Conservation (phyloP, 1,140 invertebrate species). For the Pentalonia nigronervosa region DNA sequence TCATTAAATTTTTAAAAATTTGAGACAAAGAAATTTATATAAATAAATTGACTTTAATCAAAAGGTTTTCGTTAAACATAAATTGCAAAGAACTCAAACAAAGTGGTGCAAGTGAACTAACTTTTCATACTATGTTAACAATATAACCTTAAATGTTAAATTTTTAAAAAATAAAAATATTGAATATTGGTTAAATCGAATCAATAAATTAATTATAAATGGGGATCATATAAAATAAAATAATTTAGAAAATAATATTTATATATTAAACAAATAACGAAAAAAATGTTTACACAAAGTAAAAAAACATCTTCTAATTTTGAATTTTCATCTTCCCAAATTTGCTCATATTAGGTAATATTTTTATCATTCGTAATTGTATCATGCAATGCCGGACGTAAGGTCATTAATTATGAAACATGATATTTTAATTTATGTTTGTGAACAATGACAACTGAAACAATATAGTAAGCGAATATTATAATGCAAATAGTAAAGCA, state of each 20-base stretch:
- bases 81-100: neutral
- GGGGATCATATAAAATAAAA: neutral
- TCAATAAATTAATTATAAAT: neutral
- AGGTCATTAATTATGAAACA: too few relatives aligned
- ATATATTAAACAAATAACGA: neutral
- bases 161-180: neutral
- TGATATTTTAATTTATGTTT: too few relatives aligned
- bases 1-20: neutral
- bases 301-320: neutral
- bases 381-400: too few relatives aligned
- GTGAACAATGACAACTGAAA: too few relatives aligned
- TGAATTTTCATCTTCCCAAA: neutral
- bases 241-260: neutral
- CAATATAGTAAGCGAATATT: too few relatives aligned
- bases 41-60: neutral
- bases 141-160: neutral
- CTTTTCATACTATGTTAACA: neutral
- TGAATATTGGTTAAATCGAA: neutral
- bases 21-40: neutral
- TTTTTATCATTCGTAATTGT: neutral
- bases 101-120: too few relatives aligned
- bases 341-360: neutral
- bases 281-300: neutral
- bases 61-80: neutral
- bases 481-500: too few relatives aligned